Conservation (phyloP, 2,888 invertebrate genomes). For the Halictus quadricinctus region DNA sequence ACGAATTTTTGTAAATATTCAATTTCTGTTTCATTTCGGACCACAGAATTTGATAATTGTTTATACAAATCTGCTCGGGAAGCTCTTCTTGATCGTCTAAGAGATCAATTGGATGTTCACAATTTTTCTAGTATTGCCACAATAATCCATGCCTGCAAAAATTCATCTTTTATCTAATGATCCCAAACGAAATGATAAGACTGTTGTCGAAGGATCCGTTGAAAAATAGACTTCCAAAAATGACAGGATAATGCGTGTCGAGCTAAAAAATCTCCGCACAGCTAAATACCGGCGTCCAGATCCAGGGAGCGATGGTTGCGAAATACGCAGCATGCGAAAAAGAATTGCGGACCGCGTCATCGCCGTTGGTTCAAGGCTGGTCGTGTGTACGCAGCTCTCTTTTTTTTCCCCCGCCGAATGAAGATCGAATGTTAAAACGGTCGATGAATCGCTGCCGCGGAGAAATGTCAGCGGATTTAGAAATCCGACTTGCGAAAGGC, state of each 20-base stretch:
- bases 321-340: background rate
- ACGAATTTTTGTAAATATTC: background rate
- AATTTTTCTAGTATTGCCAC: no score
- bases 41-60: no score
- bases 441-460: background rate
- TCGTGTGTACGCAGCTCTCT: conserved; percentile 6
- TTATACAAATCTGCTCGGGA: no score
- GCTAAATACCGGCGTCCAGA: background rate
- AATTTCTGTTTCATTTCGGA: no score
- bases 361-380: conserved; percentile 31
- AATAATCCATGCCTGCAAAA: no score
- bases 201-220: no score
- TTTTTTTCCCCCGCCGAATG: conserved; percentile 8
- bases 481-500: conserved; percentile 6
- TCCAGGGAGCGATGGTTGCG: background rate
- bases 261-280: background rate
- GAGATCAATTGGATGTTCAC: no score
- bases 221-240: no score
- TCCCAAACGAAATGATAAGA: no score
- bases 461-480: background rate
- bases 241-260: no score
- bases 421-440: conserved; percentile 11
- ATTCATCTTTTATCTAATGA: no score
- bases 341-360: conserved; percentile 15
- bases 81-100: no score